A percentile compares a stretch with the other conserved stretches of the same genome.
Conservation (phyloP, 1,140 invertebrate genomes). For the Drosophila serrata region DNA sequence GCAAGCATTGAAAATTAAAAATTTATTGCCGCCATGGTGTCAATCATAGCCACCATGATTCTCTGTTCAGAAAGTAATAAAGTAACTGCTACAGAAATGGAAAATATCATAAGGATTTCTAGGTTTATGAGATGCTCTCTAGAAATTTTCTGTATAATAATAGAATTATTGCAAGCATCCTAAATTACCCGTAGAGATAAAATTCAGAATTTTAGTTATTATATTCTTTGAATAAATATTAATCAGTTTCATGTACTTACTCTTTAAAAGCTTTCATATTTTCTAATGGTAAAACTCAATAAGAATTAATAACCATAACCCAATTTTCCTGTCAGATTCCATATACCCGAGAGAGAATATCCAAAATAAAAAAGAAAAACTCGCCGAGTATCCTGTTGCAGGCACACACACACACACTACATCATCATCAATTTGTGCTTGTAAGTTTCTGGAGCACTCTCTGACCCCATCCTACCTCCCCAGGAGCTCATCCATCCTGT, state of each 20-base stretch:
- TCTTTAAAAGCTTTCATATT: too few relatives aligned
- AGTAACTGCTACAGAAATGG: conserved; percentile 23
- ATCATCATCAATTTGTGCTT: conserved; percentile 69
- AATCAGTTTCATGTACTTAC: too few relatives aligned
- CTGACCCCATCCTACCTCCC: background rate
- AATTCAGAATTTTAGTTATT: too few relatives aligned
- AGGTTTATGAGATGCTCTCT: background rate
- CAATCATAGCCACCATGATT: conserved; percentile 66
- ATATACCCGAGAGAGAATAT: background rate
- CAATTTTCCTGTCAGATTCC: background rate
- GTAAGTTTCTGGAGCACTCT: conserved; percentile 30
- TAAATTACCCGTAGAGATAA: too few relatives aligned
- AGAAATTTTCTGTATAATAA: too few relatives aligned
- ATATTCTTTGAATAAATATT: too few relatives aligned
- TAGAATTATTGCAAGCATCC: too few relatives aligned
- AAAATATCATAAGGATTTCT: background rate
- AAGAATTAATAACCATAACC: accelerated
- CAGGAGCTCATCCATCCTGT: conserved; percentile 8
- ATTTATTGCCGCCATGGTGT: conserved; percentile 78
- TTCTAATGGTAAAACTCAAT: too few relatives aligned
- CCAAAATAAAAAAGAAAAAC: background rate
- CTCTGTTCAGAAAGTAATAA: conserved; percentile 47
- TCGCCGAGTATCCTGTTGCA: conserved; percentile 14
- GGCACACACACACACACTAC: conserved; percentile 40
- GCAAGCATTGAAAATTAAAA: conserved; percentile 79